phyloP scores from a whole-genome alignment of 2,888 invertebrate species.

The Physocephala rufipes region DNA sequence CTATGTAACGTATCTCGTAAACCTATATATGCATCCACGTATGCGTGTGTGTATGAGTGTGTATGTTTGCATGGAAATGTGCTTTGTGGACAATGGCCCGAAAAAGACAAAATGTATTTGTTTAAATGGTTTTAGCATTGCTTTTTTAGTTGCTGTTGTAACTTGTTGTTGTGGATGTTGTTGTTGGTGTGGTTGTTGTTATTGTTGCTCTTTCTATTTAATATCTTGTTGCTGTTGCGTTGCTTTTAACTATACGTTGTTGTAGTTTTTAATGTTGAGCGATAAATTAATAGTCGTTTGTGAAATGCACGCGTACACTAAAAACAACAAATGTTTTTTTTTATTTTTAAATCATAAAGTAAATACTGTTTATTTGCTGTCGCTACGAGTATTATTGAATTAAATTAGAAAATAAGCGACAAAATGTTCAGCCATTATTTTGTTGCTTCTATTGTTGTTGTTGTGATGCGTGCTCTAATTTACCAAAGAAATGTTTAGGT shows the following conservation, averaged over 20 bases:
- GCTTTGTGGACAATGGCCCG: no score
- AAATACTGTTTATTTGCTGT: conserved; percentile 52
- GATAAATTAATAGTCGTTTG: neutral
- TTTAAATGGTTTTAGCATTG: no score
- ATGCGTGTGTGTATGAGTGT: no score
- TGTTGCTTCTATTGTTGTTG: neutral
- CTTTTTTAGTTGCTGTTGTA: no score
- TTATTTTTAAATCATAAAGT: neutral
- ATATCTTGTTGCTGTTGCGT: no score
- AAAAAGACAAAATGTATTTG: no score
- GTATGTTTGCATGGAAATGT: no score
- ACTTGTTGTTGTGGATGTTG: no score
- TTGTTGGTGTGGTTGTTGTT: neutral
- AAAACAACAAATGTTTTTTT: neutral
- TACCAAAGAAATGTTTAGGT: neutral
- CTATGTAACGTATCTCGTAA: no score
- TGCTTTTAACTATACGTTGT: no score
- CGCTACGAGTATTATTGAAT: conserved; percentile 59
- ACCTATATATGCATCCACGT: no score
- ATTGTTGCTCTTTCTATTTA: neutral
- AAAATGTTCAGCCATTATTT: conserved; percentile 20
- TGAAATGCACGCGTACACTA: conserved; percentile 41
- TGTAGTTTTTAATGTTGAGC: conserved; percentile 4
- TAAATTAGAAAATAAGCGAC: conserved; percentile 61
- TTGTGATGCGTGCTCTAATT: neutral